A percentile compares a stretch with the other conserved stretches of the same genome.
Conservation (phyloP, 2,888 invertebrate species). For the Lordiphosa fenestrarum region DNA sequence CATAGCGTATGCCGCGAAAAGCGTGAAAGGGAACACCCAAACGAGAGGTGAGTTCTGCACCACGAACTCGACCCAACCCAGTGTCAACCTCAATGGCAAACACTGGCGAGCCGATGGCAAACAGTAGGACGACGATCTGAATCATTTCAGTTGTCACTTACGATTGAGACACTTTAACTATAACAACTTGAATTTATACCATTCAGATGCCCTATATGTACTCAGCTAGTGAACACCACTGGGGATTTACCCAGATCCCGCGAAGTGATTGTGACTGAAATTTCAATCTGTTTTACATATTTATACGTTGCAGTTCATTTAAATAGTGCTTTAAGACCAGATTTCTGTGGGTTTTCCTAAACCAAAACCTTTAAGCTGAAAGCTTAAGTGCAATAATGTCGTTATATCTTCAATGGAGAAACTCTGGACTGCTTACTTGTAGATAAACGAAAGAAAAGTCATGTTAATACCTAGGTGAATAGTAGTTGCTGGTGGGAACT, state of each 20-base stretch:
- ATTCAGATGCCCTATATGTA: not conserved
- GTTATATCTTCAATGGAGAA: too few species aligned
- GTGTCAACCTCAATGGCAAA: slow-evolving; percentile 57
- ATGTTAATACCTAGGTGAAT: too few species aligned
- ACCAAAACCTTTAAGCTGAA: too few species aligned
- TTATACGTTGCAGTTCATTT: too few species aligned
- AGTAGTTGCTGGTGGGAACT: too few species aligned
- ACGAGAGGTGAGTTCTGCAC: slow-evolving; percentile 61
- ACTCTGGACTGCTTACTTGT: too few species aligned
- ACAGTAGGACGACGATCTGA: slow-evolving; percentile 8
- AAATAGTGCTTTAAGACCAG: too few species aligned
- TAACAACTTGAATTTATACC: slow-evolving; percentile 5
- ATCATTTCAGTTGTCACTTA: slow-evolving; percentile 29
- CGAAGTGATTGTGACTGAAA: not conserved
- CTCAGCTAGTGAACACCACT: not conserved
- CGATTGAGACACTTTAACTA: not conserved
- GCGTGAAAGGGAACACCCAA: slow-evolving; percentile 65
- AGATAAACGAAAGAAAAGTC: too few species aligned
- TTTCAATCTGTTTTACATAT: too few species aligned
- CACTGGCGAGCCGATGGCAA: slow-evolving; percentile 11
- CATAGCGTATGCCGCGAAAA: slow-evolving; percentile 78
- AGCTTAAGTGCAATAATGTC: too few species aligned
- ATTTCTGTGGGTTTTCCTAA: too few species aligned
- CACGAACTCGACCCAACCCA: slow-evolving; percentile 72
- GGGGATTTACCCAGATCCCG: slow-evolving; percentile 3